Base-by-base conservation (phyloP, 2,888 invertebrate species). In the Teleiodes luculella region DNA sequence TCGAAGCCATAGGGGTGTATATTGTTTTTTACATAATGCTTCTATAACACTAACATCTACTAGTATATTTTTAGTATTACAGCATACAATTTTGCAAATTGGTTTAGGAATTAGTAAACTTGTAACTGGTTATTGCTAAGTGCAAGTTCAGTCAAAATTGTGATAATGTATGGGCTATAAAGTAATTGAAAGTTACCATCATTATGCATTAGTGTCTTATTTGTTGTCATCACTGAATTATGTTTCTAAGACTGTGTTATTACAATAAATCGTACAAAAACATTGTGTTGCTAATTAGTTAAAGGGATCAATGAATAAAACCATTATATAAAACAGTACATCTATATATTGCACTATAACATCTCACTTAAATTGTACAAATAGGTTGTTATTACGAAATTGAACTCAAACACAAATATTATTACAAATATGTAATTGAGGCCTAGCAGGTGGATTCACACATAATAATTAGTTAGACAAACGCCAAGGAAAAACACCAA, bases 301-400 rank as follows among this genome's bases (percentile, higher is more conserved):
- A 7, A 24, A 4, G 6, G 24, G 24, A 6, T 39, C 18, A 18
- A 1, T 45, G 11, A 66, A 75, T 70, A 53, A 75, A 76, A 76
- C 72, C 60, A 64, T 13, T 35, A 54, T 43, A 54, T 80, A 80
- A 86, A 86, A 86, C 87, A 86, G 79, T 88, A 87, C 84, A 80
- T 87, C 86, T 88, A 87, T 87, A 87, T 87, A 87, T 88, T 88
- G 87, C 87, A 88, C 86, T 87, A 85, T 87, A 88, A 88, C 87
- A 86, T 88, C 80, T 87, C 85, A 85, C 81, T 83, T 80, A 80
- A 68, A 80, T 83, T 86, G 80, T 87, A 87, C 82, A 87, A 84
- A 79, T 73, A 80, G 80, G 39, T 77, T 81, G 72, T 78, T 63
- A 70, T 68, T 68, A 71, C 62, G 64, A 73, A 70, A 66, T 58